Evolutionary conservation across 2,888 invertebrate species (phyloP), one percentile per base, ranked within the genome.

Genomic region (Crematogaster levior): DNA sequence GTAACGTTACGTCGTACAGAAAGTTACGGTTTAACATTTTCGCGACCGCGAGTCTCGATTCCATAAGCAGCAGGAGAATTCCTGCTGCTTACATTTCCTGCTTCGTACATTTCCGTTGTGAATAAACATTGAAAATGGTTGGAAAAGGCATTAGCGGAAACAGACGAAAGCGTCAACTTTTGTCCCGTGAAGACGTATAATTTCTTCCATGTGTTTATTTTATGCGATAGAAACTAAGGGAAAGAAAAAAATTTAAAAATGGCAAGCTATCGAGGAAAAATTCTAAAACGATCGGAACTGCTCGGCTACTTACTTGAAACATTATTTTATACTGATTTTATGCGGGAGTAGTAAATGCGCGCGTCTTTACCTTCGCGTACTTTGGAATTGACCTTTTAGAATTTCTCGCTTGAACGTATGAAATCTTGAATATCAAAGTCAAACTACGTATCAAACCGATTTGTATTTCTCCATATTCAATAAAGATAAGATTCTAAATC

Each of bases 311-410:
- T n/a, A n/a, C n/a, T n/a, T n/a, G n/a, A n/a, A n/a, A n/a, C n/a
- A n/a, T n/a, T n/a, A n/a, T 68, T 77, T 68, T 46, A 56, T 68
- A 34, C 12, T 68, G 56, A 68, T 68, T 77, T 66, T 58, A 9
- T 51, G 24, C 0, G 27, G 24, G 10, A n/a, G n/a, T 12, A 37
- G 34, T 24, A 51, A 51, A 27, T 30, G 15, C 5, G 27, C 18
- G 18, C 34, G 7, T 40, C 21, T n/a, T n/a, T n/a, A n/a, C n/a
- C n/a, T n/a, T n/a, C n/a, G n/a, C n/a, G n/a, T n/a, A n/a, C n/a
- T n/a, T n/a, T n/a, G n/a, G n/a, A n/a, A n/a, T n/a, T 48, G 34
- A 46, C 21, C 46, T 56, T 43, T 27, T 40, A 7, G 27, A 65
- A 53, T 53, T 65, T 6, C 34, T n/a, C n/a, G n/a, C n/a, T n/a